phyloP scores from a whole-genome alignment of 1,140 invertebrate genomes.

The Lepidostoma basale region DNA sequence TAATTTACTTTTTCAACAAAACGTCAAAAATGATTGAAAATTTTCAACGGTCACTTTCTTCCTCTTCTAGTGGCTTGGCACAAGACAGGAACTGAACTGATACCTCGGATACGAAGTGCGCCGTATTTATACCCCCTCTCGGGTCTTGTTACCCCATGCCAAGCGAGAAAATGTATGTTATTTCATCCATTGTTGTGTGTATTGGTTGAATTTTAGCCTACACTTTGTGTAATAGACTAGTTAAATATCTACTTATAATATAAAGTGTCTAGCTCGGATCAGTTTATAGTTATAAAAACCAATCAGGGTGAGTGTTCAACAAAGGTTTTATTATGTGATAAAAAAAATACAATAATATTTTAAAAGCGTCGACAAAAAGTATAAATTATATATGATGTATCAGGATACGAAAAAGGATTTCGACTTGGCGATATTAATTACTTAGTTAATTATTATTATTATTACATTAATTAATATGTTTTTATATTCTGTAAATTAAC shows the following conservation, averaged over 20 bases:
- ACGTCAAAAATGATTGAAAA: neutral
- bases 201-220: no score
- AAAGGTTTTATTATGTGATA: neutral
- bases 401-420: neutral
- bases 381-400: neutral
- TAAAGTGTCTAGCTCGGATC: no score
- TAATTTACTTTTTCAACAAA: neutral
- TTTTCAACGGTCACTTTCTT: conserved; percentile 40
- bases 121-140: conserved; percentile 37
- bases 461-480: no score
- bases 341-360: neutral
- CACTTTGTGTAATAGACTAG: neutral
- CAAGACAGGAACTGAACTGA: conserved; percentile 46
- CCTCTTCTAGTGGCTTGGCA: conserved; percentile 43
- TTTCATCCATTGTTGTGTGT: conserved; percentile 34
- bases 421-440: no score
- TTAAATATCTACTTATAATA: neutral
- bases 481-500: no score
- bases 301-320: neutral
- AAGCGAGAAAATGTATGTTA: conserved; percentile 31
- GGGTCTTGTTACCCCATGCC: conserved; percentile 32
- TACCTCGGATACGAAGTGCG: conserved; percentile 1
- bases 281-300: no score
- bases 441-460: no score
- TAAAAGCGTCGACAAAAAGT: neutral